A percentile compares a stretch with the other conserved stretches of the same genome.
Conservation (phyloP, 2,797 vertebrate species). For the Diglossa cyanea region DNA sequence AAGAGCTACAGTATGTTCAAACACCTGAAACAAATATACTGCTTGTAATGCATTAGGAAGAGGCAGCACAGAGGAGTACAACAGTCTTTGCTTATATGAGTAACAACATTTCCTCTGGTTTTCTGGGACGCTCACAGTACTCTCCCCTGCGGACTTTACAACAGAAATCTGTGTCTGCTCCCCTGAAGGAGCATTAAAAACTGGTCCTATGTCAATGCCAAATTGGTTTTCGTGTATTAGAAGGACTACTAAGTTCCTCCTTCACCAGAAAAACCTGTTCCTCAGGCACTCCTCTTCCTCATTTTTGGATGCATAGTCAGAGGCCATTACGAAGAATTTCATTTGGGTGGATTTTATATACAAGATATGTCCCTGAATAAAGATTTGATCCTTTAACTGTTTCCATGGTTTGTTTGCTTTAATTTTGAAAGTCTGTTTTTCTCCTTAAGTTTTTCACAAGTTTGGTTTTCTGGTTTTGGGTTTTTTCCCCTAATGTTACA, state of each 20-base stretch:
- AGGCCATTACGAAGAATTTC: background rate
- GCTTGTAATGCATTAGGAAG: background rate
- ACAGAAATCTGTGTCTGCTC: background rate
- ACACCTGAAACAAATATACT: background rate
- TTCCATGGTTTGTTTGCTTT: background rate
- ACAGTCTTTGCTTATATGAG: background rate
- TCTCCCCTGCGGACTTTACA: background rate
- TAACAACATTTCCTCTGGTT: background rate
- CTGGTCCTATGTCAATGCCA: background rate
- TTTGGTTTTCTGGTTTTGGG: background rate
- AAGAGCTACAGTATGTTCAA: background rate
- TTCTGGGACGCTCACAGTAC: background rate
- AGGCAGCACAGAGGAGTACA: background rate
- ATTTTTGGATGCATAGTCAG: background rate
- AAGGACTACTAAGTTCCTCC: background rate
- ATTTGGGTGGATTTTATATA: background rate
- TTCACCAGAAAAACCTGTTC: slow-evolving; percentile 51
- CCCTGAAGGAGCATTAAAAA: background rate
- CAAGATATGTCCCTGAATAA: background rate
- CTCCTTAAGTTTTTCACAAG: background rate
- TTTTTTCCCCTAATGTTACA: background rate
- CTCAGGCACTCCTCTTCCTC: slow-evolving; percentile 22
- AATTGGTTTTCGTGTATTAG: background rate
- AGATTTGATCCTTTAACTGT: background rate
- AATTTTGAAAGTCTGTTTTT: background rate